phyloP scores from a whole-genome alignment of 2,797 vertebrate genomes.

The Kryptopterus vitreolus region DNA sequence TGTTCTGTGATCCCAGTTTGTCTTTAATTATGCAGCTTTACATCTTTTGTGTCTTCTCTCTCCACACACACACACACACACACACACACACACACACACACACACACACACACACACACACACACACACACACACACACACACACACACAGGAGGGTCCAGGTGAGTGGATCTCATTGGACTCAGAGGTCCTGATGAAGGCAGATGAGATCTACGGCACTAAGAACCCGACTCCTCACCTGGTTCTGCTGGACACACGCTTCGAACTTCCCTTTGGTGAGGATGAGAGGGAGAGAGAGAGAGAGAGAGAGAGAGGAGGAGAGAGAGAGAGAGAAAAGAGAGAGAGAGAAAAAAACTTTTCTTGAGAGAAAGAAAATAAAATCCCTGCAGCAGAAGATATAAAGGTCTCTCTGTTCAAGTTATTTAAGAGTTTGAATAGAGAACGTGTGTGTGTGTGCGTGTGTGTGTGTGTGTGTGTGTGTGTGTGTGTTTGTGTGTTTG shows the following conservation, averaged over 20 bases:
- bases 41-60: too few species aligned
- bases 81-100: too few species aligned
- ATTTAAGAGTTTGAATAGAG: slow-evolving; percentile 60
- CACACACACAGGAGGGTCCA: slow-evolving; percentile 90
- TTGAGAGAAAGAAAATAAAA: background rate
- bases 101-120: too few species aligned
- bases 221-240: slow-evolving; percentile 90
- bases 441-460: slow-evolving; percentile 36
- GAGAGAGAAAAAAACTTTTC: too few species aligned
- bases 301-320: too few species aligned
- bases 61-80: too few species aligned
- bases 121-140: too few species aligned
- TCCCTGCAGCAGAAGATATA: background rate
- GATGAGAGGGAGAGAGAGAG: too few species aligned
- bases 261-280: slow-evolving; percentile 93
- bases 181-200: slow-evolving; percentile 91
- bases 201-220: slow-evolving; percentile 92
- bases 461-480: too few species aligned
- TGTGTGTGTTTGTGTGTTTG: too few species aligned
- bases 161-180: slow-evolving; percentile 90
- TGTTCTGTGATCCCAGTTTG: background rate
- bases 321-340: too few species aligned
- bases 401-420: slow-evolving; percentile 50
- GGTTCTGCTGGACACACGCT: slow-evolving; percentile 92
- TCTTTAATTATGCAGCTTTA: background rate